Base-by-base conservation (phyloP, 2,797 vertebrate genomes). In the Parotocinclus haroldoi region DNA sequence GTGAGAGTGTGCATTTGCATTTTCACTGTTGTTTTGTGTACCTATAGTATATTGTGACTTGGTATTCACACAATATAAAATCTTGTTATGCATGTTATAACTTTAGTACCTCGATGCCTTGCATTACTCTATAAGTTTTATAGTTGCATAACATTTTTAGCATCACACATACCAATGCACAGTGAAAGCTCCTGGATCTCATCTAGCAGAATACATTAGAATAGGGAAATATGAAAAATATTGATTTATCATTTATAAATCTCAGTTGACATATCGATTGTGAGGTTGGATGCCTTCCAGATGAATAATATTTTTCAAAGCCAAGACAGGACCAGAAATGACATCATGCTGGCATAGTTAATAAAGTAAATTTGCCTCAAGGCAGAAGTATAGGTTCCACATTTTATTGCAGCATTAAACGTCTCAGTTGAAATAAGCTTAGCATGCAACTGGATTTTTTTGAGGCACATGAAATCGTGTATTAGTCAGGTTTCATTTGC, bases 221-320 rank as follows among this genome's bases (percentile, higher is more conserved):
- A 87, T 82, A 75, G 82, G 80, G 84, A 90, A 89, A 85, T 89
- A 91, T 92, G 86, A 89, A 86, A 89, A 88, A 77, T 92, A 94
- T 94, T 86, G 93, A 94, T 93, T 94, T 86, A 88, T 89, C 90
- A 87, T 93, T 93, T 89, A 85, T 91, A 92, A 92, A 87, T 84
- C 74, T 67, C 68, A 87, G 88, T 82, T 89, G 88, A 89, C 85
- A 78, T 89, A 91, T 89, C 85, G 91, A 93, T 91, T 87, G 88
- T 74, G 83, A 84, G 80, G 78, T 79, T 91, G 88, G 89, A 87
- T 72, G 72, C 49, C 17, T 55, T 85, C 88, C 90, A 90, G 79
- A 70, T 76, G 74, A 80, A 81, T 74, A 79, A 85, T 86, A 86
- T 80, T 81, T 77, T 68, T 82, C 80, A 75, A 76, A 74, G 82